Evolutionary conservation across 2,113 vertebrate species (phyloP).

Genomic region (Bucco capensis): DNA sequence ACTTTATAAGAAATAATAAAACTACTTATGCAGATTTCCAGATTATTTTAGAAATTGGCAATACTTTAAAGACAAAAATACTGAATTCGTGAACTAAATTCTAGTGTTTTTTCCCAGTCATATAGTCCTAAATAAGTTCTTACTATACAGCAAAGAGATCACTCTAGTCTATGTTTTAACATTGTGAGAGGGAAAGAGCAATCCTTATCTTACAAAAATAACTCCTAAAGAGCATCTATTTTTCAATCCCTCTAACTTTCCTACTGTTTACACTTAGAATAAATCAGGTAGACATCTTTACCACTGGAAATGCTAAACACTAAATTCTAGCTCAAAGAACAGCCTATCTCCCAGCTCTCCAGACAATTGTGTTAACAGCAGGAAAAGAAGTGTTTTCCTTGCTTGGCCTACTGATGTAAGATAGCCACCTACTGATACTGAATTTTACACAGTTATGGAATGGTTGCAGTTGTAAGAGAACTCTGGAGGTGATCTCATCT

Average conservation of each 20-base stretch:
- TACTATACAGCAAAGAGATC: background rate
- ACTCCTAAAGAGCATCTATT: background rate
- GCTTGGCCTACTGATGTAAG: background rate
- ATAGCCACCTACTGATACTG: background rate
- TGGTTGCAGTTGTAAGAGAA: background rate
- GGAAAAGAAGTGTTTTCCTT: background rate
- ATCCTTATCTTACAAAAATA: background rate
- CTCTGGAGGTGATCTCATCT: no score
- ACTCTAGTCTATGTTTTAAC: background rate
- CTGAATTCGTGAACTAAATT: background rate
- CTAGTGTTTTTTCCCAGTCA: background rate
- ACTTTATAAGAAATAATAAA: background rate
- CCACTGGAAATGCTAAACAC: background rate
- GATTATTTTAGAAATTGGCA: background rate
- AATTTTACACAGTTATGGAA: background rate
- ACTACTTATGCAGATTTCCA: background rate
- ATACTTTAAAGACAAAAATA: background rate
- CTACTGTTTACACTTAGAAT: background rate
- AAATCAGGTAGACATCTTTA: background rate
- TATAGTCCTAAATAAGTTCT: background rate
- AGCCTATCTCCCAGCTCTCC: background rate
- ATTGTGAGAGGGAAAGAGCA: background rate
- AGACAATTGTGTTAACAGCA: background rate
- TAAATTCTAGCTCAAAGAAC: background rate
- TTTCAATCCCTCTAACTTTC: background rate